Evolutionary conservation across 2,888 invertebrate genomes (phyloP).

Genomic region (Pollenia angustigena): DNA sequence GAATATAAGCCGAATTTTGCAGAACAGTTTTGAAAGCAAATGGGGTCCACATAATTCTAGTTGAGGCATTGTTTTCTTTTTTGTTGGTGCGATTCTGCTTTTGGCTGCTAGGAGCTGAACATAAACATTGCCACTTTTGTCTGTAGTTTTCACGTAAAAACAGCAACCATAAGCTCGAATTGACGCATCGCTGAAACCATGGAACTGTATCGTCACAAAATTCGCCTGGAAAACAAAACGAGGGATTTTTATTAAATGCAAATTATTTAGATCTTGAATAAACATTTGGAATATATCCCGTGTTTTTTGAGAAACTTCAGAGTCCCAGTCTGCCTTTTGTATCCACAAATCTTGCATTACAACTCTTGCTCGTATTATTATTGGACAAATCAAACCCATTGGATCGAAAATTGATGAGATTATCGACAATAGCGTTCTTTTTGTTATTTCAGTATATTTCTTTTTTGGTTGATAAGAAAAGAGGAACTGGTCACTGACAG

Average conservation of each 20-base stretch:
- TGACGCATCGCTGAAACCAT: slow-evolving; percentile 25
- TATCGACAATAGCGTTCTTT: slow-evolving; percentile 58
- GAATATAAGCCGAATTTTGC: slow-evolving; percentile 39
- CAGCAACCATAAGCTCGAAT: slow-evolving; percentile 37
- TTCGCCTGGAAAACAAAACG: slow-evolving; percentile 30
- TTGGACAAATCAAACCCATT: slow-evolving; percentile 53
- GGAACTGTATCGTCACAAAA: slow-evolving; percentile 11
- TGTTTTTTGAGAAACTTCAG: slow-evolving; percentile 13
- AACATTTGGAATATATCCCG: slow-evolving; percentile 1
- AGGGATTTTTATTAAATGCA: slow-evolving; percentile 21
- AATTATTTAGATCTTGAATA: slow-evolving; percentile 31
- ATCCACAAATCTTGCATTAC: slow-evolving; percentile 60
- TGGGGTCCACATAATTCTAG: slow-evolving; percentile 35
- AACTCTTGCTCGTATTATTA: slow-evolving; percentile 63
- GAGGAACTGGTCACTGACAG: slow-evolving; percentile 46
- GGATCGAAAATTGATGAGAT: slow-evolving; percentile 49
- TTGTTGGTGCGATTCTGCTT: slow-evolving; percentile 19
- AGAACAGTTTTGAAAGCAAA: slow-evolving; percentile 27
- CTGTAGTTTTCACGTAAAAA: background rate
- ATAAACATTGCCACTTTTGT: background rate
- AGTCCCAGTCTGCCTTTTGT: slow-evolving; percentile 34
- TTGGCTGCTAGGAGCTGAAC: slow-evolving; percentile 15
- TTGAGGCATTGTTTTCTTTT: slow-evolving; percentile 36
- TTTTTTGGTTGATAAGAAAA: slow-evolving; percentile 53
- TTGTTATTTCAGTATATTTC: slow-evolving; percentile 39